Evolutionary conservation across 2,888 invertebrate species (phyloP).

Genomic region (Uropetala carovei): DNA sequence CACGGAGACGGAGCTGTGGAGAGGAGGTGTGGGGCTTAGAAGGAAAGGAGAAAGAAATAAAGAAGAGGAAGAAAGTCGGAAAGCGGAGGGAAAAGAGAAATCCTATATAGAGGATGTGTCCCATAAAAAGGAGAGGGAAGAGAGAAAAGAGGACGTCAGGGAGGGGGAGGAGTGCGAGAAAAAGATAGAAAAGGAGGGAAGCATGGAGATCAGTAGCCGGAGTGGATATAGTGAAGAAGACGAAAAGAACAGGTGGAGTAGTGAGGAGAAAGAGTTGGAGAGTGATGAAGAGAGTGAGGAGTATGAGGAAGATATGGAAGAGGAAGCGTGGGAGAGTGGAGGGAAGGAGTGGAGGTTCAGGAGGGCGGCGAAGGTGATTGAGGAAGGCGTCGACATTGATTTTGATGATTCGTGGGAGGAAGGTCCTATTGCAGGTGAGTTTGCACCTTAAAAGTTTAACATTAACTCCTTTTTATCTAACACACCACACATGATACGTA

Average conservation of each 20-base stretch:
- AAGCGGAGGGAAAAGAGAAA: neutral
- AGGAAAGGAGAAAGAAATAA: conserved; percentile 42
- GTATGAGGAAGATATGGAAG: neutral
- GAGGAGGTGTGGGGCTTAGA: conserved; percentile 37
- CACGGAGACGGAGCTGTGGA: conserved; percentile 66
- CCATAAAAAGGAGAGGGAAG: neutral
- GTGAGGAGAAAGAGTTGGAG: neutral
- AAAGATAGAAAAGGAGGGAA: neutral
- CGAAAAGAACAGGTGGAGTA: neutral
- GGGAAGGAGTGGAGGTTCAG: conserved; percentile 21
- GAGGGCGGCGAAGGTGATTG: conserved; percentile 64
- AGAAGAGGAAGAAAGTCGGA: conserved; percentile 4
- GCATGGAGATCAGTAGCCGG: neutral
- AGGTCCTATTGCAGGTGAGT: conserved; percentile 65
- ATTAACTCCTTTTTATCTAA: too few species aligned
- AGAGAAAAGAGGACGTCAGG: neutral
- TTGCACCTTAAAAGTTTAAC: neutral
- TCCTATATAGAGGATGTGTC: too few species aligned
- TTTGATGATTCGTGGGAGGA: conserved; percentile 67
- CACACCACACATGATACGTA: too few species aligned
- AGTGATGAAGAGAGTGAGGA: conserved; percentile 12
- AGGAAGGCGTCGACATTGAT: conserved; percentile 65
- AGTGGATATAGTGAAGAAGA: neutral
- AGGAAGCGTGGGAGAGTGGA: conserved; percentile 36
- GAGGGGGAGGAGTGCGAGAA: too few species aligned